Evolutionary conservation across 2,888 invertebrate genomes (phyloP), one percentile per base, ranked within the genome.

Genomic region (Octonoba sinensis): DNA sequence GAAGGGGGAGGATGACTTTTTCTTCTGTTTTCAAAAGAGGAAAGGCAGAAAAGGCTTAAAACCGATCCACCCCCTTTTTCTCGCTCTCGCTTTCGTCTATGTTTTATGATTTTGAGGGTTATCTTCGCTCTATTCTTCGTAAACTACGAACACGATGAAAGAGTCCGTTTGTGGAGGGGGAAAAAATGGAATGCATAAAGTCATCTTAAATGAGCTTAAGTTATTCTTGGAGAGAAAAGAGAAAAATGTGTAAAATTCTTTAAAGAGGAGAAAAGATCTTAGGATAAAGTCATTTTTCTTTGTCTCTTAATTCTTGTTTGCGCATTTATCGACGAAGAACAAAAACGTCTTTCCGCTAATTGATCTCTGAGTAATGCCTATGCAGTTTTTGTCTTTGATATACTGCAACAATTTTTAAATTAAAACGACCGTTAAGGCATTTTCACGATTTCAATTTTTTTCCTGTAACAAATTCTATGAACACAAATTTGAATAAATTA

Each of bases 191-290:
- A 81, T 73, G 73, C 66, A 69, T 81, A 81, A 81, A 60, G 47
- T 62, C 57, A 73, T 69, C 79, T 81, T 81, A 81, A 81, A 73
- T 56, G 62, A 74, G 79, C 73, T 81, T 81, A 77, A 65, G 22
- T 49, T 20, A 16, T 47, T 49, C 22, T 65, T 47, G 16, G 44
- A 16, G 47, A 65, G 20, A 47, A 24, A 49, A 24, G 49, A 65
- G 65, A 27, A 62, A 24, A 65, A 65, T 49, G 47, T 49, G 46
- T 49, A 65, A 49, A 49, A 65, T 16, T 22, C 24, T 24, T n/a
- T 15, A 65, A 62, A 15, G 47, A 64, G 47, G 36, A 24, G 36
- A 22, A 65, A 62, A 27, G 18, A 27, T 13, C 11, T 60, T 60
- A 16, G 62, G 12, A 36, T 36, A 24, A 51, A 36, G 54, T 67